Percentiles rank a stretch among this genome's conserved stretches.
Evolutionary conservation across 2,113 vertebrate species (phyloP).

Genomic region (Corythornis madagascariensis): DNA sequence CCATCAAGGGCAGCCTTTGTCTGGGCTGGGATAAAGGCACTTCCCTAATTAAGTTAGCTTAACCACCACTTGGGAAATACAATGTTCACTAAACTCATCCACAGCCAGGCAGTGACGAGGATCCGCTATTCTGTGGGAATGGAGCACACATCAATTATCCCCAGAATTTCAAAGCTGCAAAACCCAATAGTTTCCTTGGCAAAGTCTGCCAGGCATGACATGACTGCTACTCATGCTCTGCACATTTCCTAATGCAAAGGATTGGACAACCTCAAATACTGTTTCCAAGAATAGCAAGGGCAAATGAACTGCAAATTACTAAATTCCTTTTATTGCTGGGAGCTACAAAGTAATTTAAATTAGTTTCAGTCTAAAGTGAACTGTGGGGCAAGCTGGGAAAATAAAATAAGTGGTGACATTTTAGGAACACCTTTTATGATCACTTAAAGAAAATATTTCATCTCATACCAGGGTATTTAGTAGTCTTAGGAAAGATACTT

Average conservation of each 20-base stretch:
- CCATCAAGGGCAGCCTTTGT: slow-evolving; percentile 33
- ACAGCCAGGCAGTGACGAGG: neutral
- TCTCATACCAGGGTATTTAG: slow-evolving; percentile 4
- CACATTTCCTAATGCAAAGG: slow-evolving; percentile 32
- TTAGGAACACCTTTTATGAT: slow-evolving; percentile 53
- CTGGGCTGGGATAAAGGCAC: slow-evolving; percentile 46
- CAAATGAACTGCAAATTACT: slow-evolving; percentile 62
- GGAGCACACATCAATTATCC: slow-evolving; percentile 38
- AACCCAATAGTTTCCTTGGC: slow-evolving; percentile 55
- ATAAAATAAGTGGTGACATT: slow-evolving; percentile 59
- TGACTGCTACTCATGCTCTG: neutral
- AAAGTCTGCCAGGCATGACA: slow-evolving; percentile 61
- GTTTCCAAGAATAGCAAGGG: slow-evolving; percentile 54
- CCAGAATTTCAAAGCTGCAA: slow-evolving; percentile 53
- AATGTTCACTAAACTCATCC: slow-evolving; percentile 42
- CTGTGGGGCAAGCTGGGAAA: slow-evolving; percentile 48
- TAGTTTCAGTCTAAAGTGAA: slow-evolving; percentile 53
- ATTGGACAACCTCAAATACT: slow-evolving; percentile 34
- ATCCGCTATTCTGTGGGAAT: slow-evolving; percentile 42
- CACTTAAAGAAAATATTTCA: slow-evolving; percentile 43
- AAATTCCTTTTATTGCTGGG: slow-evolving; percentile 63
- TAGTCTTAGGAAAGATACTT: neutral
- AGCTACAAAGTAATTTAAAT: slow-evolving; percentile 66
- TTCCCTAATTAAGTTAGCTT: slow-evolving; percentile 57
- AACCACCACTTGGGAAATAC: slow-evolving; percentile 39